Conservation (phyloP, 37 sponge, comb jelly and placozoan species). For the Hexactinellida sp. region DNA sequence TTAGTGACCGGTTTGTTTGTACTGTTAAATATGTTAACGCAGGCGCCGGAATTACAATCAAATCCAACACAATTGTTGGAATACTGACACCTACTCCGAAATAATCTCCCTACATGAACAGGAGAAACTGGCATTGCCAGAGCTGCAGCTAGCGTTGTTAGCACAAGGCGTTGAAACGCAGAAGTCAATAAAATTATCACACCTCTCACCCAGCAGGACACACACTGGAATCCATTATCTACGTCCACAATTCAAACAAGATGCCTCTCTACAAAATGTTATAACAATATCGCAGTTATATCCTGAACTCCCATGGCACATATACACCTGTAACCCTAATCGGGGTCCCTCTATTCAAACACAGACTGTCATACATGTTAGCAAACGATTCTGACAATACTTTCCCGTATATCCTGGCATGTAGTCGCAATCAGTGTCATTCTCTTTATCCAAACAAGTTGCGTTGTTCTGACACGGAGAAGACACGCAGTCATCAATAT, state of each 20-base stretch:
- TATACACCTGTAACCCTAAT: background rate
- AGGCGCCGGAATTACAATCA: background rate
- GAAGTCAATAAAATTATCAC: constrained; percentile 9
- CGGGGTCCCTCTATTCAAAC: background rate
- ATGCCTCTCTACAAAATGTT: background rate
- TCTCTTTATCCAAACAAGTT: constrained; percentile 31
- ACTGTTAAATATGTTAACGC: background rate
- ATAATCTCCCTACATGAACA: constrained; percentile 20
- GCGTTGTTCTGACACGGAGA: constrained; percentile 28
- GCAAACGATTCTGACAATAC: constrained; percentile 15
- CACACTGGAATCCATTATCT: background rate
- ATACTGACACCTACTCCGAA: constrained; percentile 1
- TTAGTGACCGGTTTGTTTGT: background rate
- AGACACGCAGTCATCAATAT: constrained; percentile 25
- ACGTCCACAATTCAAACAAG: constrained; percentile 22
- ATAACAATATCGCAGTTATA: background rate
- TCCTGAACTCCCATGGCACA: constrained; percentile 18
- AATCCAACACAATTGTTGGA: background rate
- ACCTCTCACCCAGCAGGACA: too few relatives aligned
- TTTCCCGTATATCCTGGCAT: constrained; percentile 20
- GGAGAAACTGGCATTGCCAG: background rate
- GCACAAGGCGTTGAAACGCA: background rate
- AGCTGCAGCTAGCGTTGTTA: constrained; percentile 14
- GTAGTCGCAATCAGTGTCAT: constrained; percentile 19
- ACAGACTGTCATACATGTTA: constrained; percentile 19